Evolutionary conservation across 2,113 vertebrate species (phyloP).

Genomic region (Paracanthobrama guichenoti): DNA sequence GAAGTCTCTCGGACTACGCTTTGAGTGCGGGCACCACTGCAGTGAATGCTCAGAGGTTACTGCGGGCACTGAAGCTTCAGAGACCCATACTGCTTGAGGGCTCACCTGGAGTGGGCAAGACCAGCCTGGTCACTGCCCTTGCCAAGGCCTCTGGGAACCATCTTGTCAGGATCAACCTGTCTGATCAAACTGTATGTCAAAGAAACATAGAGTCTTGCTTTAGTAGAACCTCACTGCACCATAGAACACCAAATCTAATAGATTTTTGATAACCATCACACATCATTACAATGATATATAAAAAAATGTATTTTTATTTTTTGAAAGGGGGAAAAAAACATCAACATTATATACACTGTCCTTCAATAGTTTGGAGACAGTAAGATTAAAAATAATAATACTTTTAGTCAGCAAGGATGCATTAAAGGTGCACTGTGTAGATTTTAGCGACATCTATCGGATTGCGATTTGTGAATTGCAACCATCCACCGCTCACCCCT

Average conservation of each 20-base stretch:
- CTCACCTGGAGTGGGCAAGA: constrained; percentile 96
- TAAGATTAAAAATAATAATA: too few species aligned
- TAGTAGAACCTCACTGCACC: background rate
- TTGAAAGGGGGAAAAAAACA: background rate
- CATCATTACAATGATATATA: too few species aligned
- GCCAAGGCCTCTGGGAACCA: constrained; percentile 92
- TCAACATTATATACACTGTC: background rate
- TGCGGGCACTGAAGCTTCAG: constrained; percentile 89
- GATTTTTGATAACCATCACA: background rate
- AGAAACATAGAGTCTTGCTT: background rate
- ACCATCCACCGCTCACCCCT: too few species aligned
- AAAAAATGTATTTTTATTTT: too few species aligned
- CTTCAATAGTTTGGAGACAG: too few species aligned
- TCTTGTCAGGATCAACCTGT: constrained; percentile 94
- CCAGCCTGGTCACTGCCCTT: constrained; percentile 90
- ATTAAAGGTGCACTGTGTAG: too few species aligned
- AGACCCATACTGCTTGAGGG: constrained; percentile 93
- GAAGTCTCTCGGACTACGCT: constrained; percentile 80
- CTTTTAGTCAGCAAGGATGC: too few species aligned
- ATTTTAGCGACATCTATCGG: too few species aligned
- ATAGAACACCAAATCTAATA: background rate
- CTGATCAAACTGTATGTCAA: constrained; percentile 89
- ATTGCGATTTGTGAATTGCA: too few species aligned
- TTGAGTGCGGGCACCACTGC: constrained; percentile 91
- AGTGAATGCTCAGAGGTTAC: constrained; percentile 88